Conservation (phyloP, 2,113 vertebrate genomes). For the Gyps fulvus region DNA sequence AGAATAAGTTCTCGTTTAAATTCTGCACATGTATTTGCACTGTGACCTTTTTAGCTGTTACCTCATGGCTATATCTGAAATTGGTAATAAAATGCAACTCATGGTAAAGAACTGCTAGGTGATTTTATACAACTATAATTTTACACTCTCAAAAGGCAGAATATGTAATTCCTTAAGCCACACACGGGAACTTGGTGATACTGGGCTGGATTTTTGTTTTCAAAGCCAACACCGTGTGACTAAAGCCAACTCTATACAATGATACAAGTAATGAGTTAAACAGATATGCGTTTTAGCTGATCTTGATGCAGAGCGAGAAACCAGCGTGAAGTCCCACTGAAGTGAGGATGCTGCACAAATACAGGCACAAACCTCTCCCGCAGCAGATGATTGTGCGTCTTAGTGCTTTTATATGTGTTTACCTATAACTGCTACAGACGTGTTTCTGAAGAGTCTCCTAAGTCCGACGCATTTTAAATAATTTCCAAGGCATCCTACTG, state of each 20-base stretch:
- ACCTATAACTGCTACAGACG: neutral
- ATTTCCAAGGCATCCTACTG: neutral
- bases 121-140: conserved; percentile 54
- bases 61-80: conserved; percentile 42
- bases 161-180: conserved; percentile 43
- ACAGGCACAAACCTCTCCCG: neutral
- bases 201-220: conserved; percentile 22
- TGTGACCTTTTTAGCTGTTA: conserved; percentile 51
- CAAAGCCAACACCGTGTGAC: neutral
- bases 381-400: neutral
- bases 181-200: conserved; percentile 10
- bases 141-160: conserved; percentile 40
- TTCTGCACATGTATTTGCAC: conserved; percentile 24
- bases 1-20: conserved; percentile 45
- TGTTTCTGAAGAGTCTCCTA: neutral
- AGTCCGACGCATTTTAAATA: neutral
- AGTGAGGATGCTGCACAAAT: neutral
- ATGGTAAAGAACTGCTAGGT: conserved; percentile 25
- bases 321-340: neutral
- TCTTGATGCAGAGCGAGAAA: neutral
- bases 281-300: neutral
- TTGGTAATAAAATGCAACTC: conserved; percentile 43
- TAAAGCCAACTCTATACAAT: neutral
- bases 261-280: conserved; percentile 26
- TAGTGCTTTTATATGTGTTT: neutral